Evolutionary conservation across 2,797 vertebrate genomes (phyloP).

Genomic region (Rhinella marina): DNA sequence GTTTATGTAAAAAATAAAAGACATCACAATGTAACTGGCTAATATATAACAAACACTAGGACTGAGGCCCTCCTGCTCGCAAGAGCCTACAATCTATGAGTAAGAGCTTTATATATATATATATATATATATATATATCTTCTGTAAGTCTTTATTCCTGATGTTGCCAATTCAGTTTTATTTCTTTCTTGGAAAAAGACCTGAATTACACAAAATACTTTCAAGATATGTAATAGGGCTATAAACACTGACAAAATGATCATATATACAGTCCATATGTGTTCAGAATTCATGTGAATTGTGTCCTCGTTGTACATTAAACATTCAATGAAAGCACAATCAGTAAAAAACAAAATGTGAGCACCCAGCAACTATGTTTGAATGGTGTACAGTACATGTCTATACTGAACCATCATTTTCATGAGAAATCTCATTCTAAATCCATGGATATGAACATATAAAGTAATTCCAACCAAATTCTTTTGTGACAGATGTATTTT

Average conservation of each 20-base stretch:
- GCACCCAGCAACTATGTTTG: background rate
- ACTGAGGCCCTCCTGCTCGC: too few relatives aligned
- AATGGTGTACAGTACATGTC: background rate
- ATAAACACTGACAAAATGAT: slow-evolving; percentile 44
- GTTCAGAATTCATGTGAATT: slow-evolving; percentile 9
- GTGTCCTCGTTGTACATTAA: background rate
- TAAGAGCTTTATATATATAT: too few relatives aligned
- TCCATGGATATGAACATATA: too few relatives aligned
- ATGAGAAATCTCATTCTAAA: background rate
- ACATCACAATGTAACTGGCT: too few relatives aligned
- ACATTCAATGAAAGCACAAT: background rate
- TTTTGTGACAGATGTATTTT: too few relatives aligned
- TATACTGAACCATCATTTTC: background rate
- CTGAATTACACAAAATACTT: slow-evolving; percentile 28
- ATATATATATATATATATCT: too few relatives aligned
- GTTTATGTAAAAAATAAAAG: too few relatives aligned
- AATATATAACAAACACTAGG: too few relatives aligned
- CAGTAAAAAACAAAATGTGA: background rate
- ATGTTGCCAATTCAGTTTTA: too few relatives aligned
- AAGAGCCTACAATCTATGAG: too few relatives aligned
- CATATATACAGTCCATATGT: slow-evolving; percentile 50
- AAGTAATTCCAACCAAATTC: too few relatives aligned
- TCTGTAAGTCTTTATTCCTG: too few relatives aligned
- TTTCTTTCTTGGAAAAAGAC: slow-evolving; percentile 49
- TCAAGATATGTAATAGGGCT: slow-evolving; percentile 32